phyloP scores from a whole-genome alignment of 2,797 vertebrate species.

The Lutjanus argentimaculatus region DNA sequence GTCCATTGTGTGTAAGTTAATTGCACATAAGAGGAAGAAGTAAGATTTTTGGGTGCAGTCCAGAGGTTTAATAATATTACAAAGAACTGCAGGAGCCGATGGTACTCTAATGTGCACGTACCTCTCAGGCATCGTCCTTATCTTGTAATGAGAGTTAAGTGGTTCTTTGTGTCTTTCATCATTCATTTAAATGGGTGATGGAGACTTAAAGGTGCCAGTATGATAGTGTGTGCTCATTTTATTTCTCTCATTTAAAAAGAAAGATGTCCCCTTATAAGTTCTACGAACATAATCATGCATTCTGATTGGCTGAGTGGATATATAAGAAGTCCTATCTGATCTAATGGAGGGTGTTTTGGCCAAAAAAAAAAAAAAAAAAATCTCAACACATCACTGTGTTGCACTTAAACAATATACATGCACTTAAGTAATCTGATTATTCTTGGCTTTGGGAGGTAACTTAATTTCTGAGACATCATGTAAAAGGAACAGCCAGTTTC shows the following conservation, averaged over 20 bases:
- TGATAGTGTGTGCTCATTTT: conserved; percentile 2
- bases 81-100: conserved; percentile 1
- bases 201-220: conserved; percentile 3
- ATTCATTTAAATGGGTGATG: conserved; percentile 10
- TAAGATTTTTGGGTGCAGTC: conserved; percentile 31
- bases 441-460: conserved; percentile 1
- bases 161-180: conserved; percentile 18
- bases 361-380: background rate
- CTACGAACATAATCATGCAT: background rate
- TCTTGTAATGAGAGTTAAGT: conserved; percentile 32
- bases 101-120: conserved; percentile 22
- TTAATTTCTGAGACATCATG: conserved; percentile 16
- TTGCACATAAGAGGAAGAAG: conserved; percentile 36
- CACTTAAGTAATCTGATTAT: conserved; percentile 25
- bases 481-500: conserved; percentile 15
- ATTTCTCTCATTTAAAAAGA: conserved; percentile 13
- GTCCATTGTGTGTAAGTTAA: conserved; percentile 22
- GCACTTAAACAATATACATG: conserved; percentile 1
- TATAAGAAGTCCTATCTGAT: background rate
- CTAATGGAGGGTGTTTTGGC: background rate
- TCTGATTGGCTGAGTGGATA: background rate
- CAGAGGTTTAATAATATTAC: conserved; percentile 35
- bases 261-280: conserved; percentile 5
- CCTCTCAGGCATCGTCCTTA: conserved; percentile 1
- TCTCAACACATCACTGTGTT: background rate